Percentiles rank a stretch among this genome's conserved stretches.
phyloP scores from a whole-genome alignment of 2,113 vertebrate genomes.

The Cacatua alba region DNA sequence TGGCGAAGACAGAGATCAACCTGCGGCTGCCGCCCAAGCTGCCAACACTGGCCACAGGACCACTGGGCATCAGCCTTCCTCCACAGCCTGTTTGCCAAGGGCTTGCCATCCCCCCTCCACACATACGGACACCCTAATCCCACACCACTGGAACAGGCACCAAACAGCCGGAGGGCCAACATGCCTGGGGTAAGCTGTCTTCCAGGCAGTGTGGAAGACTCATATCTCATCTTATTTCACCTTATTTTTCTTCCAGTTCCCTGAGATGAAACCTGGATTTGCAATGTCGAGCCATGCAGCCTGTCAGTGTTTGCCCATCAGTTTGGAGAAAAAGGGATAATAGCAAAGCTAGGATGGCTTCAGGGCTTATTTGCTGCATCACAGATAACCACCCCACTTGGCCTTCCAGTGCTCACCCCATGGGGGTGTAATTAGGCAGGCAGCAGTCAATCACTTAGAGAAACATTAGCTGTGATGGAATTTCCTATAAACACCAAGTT shows the following conservation, averaged over 20 bases:
- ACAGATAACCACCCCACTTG: accelerated
- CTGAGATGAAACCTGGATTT: neutral
- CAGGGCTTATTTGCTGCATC: neutral
- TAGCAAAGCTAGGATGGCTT: accelerated
- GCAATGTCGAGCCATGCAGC: no score
- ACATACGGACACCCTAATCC: accelerated
- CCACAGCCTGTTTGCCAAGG: neutral
- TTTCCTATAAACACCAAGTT: neutral
- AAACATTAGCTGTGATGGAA: neutral
- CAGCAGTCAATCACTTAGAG: neutral
- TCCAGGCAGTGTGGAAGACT: neutral
- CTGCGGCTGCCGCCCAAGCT: neutral
- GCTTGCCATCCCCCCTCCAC: neutral
- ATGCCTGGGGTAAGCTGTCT: neutral
- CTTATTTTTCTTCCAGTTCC: neutral
- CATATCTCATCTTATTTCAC: neutral
- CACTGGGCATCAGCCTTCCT: accelerated
- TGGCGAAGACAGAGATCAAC: neutral
- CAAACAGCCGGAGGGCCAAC: neutral
- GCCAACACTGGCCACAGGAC: accelerated
- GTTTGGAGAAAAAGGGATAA: neutral
- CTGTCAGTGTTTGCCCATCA: no score
- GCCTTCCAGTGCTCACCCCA: neutral
- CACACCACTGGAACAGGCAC: neutral
- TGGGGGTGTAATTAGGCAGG: neutral